These are phyloP conservation scores for Punctoribates punctum DNA, from an alignment of 2,888 invertebrate species.

Conservation along the genomic window DNA sequence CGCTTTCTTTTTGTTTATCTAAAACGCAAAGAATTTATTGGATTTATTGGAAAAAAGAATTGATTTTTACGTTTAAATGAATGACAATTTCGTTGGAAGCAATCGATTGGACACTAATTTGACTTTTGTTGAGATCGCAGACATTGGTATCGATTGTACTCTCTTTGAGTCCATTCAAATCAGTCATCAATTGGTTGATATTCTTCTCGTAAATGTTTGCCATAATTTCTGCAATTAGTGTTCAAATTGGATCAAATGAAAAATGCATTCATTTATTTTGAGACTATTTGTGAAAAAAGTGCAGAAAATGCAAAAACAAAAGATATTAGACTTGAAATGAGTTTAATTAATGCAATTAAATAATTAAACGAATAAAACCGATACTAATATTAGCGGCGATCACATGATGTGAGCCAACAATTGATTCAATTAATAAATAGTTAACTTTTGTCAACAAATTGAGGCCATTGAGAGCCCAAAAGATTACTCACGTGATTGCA, in stretches of 20 bases:
- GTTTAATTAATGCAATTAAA: too few relatives aligned
- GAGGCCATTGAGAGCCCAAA: not conserved
- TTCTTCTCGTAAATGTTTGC: constrained; percentile 9
- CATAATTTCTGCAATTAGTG: not conserved
- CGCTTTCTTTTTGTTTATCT: not conserved
- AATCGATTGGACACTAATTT: constrained; percentile 15
- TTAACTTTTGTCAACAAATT: not conserved
- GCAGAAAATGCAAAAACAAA: too few relatives aligned
- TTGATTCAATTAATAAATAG: not conserved
- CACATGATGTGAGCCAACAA: too few relatives aligned
- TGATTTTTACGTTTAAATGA: constrained; percentile 1
- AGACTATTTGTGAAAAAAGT: not conserved
- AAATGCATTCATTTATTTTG: not conserved
- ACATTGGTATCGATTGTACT: not conserved
- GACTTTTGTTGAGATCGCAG: not conserved
- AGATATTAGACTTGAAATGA: too few relatives aligned
- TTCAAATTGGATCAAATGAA: not conserved
- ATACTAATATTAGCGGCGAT: too few relatives aligned
- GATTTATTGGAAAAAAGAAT: not conserved
- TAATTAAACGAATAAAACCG: too few relatives aligned
- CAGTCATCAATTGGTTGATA: not conserved
- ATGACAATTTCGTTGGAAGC: constrained; percentile 4
- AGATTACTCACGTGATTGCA: not conserved
- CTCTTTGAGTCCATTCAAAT: constrained; percentile 23
- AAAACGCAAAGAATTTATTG: not conserved